Conservation (phyloP, 2,797 vertebrate species). For the Phaenicophaeus curvirostris region DNA sequence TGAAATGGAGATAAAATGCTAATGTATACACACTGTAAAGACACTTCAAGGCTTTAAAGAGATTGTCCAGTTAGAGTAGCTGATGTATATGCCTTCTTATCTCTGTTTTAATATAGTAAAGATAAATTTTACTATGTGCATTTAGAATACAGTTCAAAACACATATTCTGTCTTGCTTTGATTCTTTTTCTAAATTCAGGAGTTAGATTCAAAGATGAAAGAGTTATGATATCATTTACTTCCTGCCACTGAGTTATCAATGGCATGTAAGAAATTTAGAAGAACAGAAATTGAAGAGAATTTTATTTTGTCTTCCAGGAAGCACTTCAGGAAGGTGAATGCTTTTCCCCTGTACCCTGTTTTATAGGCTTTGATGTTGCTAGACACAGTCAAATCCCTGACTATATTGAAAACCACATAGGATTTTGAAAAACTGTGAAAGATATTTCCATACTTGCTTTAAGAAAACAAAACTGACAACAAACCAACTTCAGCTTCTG, state of each 20-base stretch:
- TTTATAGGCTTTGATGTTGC: slow-evolving; percentile 4
- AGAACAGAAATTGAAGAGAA: background rate
- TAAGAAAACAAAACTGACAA: background rate
- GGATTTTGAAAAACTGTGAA: slow-evolving; percentile 15
- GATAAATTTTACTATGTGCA: background rate
- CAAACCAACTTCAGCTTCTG: background rate
- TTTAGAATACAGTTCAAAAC: background rate
- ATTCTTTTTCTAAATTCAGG: background rate
- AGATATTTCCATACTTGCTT: background rate
- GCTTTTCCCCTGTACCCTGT: background rate
- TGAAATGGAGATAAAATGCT: background rate
- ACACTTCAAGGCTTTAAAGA: background rate
- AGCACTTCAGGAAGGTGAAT: background rate
- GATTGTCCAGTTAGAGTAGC: background rate
- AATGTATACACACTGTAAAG: background rate
- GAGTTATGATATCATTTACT: background rate
- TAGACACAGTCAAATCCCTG: background rate
- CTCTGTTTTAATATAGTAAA: background rate
- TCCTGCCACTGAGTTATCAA: background rate
- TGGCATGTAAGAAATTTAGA: background rate
- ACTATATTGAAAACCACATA: background rate
- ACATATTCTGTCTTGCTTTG: background rate
- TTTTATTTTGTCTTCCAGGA: background rate
- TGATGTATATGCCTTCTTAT: background rate
- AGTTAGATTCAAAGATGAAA: background rate